Percentiles rank a stretch among this genome's conserved stretches.
Conservation (phyloP, 2,888 invertebrate species). For the Zele albiditarsus region DNA sequence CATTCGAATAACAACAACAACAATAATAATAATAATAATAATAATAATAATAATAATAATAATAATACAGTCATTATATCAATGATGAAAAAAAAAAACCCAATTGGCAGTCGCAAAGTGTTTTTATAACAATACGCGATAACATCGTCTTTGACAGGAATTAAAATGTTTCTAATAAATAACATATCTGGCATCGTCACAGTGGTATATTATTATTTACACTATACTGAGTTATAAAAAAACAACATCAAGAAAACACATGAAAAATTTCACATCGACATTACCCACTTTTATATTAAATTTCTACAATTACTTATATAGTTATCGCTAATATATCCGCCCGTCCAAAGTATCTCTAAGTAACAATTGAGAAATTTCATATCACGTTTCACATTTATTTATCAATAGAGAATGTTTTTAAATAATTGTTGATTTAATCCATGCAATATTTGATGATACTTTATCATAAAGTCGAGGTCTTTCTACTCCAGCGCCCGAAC, state of each 20-base stretch:
- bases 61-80: background rate
- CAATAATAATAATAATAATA: background rate
- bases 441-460: conserved; percentile 87
- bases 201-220: conserved; percentile 27
- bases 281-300: background rate
- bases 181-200: conserved; percentile 26
- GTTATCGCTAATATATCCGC: background rate
- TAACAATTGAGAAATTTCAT: background rate
- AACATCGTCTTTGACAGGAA: background rate
- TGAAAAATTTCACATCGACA: background rate
- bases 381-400: background rate
- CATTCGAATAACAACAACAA: background rate
- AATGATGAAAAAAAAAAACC: background rate
- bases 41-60: background rate
- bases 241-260: background rate
- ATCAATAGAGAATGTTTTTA: conserved; percentile 39
- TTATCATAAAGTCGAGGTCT: conserved; percentile 89
- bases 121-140: background rate
- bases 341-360: background rate
- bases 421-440: conserved; percentile 86
- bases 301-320: background rate
- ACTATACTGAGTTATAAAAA: background rate
- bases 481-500: conserved; percentile 84
- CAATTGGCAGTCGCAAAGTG: background rate
- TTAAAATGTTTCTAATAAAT: background rate